phyloP scores from a whole-genome alignment of 2,888 invertebrate species.

The Dynastes grantii region DNA sequence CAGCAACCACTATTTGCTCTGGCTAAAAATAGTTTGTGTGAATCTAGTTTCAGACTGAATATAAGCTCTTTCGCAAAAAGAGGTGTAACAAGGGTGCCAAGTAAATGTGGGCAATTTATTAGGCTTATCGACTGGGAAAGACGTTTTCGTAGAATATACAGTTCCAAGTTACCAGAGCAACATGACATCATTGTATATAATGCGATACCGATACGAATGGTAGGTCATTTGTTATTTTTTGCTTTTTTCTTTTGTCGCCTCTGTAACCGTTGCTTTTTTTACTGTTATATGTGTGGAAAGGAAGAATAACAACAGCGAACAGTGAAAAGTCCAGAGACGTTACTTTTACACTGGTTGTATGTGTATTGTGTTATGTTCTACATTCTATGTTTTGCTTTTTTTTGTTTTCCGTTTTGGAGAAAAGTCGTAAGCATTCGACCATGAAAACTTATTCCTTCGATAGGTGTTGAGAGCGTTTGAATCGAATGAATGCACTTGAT shows the following conservation, averaged over 20 bases:
- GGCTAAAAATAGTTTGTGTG: no score
- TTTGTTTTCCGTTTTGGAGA: constrained; percentile 16
- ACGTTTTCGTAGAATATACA: constrained; percentile 22
- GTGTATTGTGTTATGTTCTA: constrained; percentile 18
- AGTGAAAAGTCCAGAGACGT: constrained; percentile 28
- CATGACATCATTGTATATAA: constrained; percentile 35
- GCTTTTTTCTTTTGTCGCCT: constrained; percentile 42
- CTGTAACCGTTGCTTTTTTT: constrained; percentile 22
- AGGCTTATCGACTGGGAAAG: constrained; percentile 46
- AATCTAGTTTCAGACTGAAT: not conserved
- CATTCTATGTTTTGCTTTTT: constrained; percentile 13
- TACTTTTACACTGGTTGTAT: constrained; percentile 16
- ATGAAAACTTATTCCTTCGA: constrained; percentile 43
- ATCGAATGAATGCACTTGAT: constrained; percentile 44
- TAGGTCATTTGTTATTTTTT: constrained; percentile 42
- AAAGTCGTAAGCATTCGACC: constrained; percentile 28
- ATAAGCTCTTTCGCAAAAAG: constrained; percentile 25
- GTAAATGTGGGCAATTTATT: constrained; percentile 51
- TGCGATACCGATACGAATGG: constrained; percentile 37
- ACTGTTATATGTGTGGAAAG: not conserved
- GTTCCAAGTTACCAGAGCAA: constrained; percentile 10
- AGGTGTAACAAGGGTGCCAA: constrained; percentile 31
- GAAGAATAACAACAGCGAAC: constrained; percentile 31
- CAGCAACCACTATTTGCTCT: no score
- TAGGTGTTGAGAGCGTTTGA: constrained; percentile 41